phyloP scores from a whole-genome alignment of 2,888 invertebrate genomes.

The Protula sp. region DNA sequence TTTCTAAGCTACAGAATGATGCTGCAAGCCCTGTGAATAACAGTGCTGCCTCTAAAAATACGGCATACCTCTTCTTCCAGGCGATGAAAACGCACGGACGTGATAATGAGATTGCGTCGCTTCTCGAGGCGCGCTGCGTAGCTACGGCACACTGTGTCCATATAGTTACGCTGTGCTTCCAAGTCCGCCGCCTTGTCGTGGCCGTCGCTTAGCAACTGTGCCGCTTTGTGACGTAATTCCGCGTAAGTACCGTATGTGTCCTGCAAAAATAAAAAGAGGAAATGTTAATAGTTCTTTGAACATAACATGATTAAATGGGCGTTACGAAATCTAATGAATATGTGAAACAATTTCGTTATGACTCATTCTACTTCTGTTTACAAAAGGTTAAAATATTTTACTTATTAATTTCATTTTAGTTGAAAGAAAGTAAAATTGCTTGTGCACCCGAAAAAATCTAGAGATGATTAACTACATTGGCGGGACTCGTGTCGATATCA shows the following conservation, averaged over 20 bases:
- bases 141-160: conserved; percentile 75
- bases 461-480: too few relatives aligned
- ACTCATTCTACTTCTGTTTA: too few relatives aligned
- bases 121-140: conserved; percentile 71
- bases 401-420: too few relatives aligned
- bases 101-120: conserved; percentile 68
- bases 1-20: too few relatives aligned
- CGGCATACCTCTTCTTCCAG: conserved; percentile 65
- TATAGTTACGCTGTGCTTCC: conserved; percentile 70
- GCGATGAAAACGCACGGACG: conserved; percentile 70
- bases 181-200: conserved; percentile 62
- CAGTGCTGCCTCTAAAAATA: too few relatives aligned
- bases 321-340: neutral
- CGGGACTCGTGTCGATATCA: too few relatives aligned
- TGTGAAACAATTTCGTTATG: too few relatives aligned
- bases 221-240: conserved; percentile 69
- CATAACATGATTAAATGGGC: neutral
- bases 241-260: conserved; percentile 76
- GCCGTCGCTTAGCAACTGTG: conserved; percentile 59
- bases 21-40: too few relatives aligned
- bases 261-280: conserved; percentile 39
- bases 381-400: too few relatives aligned
- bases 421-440: too few relatives aligned
- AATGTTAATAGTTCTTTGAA: neutral
- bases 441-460: too few relatives aligned